Evolutionary conservation across 2,797 vertebrate genomes (phyloP), one percentile per base, ranked within the genome.

Genomic region (Peromyscus attwateri): DNA sequence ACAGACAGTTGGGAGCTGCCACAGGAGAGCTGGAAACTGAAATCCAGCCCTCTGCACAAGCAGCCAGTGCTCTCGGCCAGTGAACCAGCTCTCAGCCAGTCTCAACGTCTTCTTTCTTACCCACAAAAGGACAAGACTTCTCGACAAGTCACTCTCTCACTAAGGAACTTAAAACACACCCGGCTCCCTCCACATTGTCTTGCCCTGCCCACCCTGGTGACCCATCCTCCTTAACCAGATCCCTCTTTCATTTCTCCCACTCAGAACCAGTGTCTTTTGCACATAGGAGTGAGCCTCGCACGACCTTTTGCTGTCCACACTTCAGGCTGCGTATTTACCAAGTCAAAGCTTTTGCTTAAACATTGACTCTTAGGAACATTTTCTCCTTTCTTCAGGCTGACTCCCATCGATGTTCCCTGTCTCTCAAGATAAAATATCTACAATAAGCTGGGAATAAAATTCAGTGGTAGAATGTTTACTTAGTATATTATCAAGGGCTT

Each of bases 391-490:
- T 90, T 9, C 46, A 43, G 84, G 62, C 9, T 23, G 71, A 25
- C 71, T 90, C 94, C 88, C 52, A 90, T 89, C 21, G 37, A 85
- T 87, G 27, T 92, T 85, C 43, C 13, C 52, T 7, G 16, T 43
- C 43, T 8, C 57, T 73, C 16, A 4, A 73, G 92, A 95, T 93
- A 95, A 96, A 93, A 93, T 84, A 64, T 93, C 80, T 34, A 31
- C 37, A 46, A 13, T 16, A 57, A 27, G 11, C 49, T 71, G 16
- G 89, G 37, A 31, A 40, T 57, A 37, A 43, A 43, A 68, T 27
- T 34, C 13, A 79, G n/a, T 6, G 62, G 55, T 57, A 71, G 64
- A 71, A 43, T 57, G 89, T 68, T 91, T 71, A 31, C 64, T 70
- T 27, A 43, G 27, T 29, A 23, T 81, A 31, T 75, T n/a, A 73